phyloP scores from a whole-genome alignment of 1,140 invertebrate genomes.

The Paramacrobiotus metropolitanus region DNA sequence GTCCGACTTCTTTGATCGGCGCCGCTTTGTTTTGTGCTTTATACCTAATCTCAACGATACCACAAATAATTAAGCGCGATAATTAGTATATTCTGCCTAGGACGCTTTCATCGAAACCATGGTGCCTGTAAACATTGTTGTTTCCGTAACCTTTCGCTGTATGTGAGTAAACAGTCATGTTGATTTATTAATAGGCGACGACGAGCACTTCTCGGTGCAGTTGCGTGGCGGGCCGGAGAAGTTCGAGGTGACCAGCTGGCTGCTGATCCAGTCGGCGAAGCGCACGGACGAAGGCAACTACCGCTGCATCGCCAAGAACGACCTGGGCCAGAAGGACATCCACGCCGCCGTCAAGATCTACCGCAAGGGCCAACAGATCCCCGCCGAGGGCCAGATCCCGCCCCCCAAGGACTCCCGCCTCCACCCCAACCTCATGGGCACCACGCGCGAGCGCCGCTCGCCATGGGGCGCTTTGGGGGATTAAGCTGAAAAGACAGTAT shows the following conservation, averaged over 20 bases:
- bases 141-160: background rate
- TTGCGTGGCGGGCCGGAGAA: constrained; percentile 34
- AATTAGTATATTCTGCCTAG: background rate
- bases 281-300: constrained; percentile 33
- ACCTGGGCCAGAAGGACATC: constrained; percentile 22
- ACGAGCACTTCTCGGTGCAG: constrained; percentile 29
- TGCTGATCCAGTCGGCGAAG: constrained; percentile 31
- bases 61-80: background rate
- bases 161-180: background rate
- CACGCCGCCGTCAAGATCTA: background rate
- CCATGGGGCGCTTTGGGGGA: too few relatives aligned
- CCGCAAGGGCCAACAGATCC: background rate
- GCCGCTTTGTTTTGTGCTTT: background rate
- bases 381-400: background rate
- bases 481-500: too few relatives aligned
- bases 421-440: background rate
- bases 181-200: constrained; percentile 24
- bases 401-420: background rate
- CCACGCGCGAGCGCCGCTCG: background rate
- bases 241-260: constrained; percentile 37
- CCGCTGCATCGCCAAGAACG: constrained; percentile 35
- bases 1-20: background rate
- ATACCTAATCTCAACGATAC: background rate
- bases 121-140: background rate
- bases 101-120: background rate